Evolutionary conservation across 2,888 invertebrate genomes (phyloP).

Genomic region (Zaprionus lineosus): DNA sequence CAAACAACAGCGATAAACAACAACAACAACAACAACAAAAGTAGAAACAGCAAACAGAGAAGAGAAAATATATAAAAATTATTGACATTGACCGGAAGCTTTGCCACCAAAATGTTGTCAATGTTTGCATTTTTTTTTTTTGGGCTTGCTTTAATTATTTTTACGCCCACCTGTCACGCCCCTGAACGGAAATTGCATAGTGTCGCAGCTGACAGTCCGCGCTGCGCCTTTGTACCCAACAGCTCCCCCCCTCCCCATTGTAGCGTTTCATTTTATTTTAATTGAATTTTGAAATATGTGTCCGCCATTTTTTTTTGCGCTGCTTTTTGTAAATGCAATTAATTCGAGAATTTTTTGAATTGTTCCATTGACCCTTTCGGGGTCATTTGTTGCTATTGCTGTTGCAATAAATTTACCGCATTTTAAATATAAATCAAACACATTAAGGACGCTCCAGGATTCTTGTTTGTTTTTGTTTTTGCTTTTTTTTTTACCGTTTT

Average conservation of each 20-base stretch:
- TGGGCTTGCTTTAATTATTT: conserved; percentile 68
- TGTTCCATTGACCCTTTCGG: conserved; percentile 42
- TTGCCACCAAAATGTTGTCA: no score
- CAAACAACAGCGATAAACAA: not conserved
- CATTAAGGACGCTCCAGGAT: conserved; percentile 49
- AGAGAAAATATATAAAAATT: conserved; percentile 11
- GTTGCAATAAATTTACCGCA: conserved; percentile 57
- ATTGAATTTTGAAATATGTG: conserved; percentile 76
- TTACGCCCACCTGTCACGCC: conserved; percentile 73
- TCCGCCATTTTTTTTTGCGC: conserved; percentile 37
- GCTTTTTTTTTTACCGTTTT: no score
- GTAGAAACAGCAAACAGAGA: not conserved
- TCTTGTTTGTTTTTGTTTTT: no score
- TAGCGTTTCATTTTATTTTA: conserved; percentile 65
- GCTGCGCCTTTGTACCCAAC: no score
- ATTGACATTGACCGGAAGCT: conserved; percentile 39
- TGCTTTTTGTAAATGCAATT: conserved; percentile 63
- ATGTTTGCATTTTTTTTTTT: conserved; percentile 35
- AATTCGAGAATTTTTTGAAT: conserved; percentile 68
- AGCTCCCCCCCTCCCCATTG: not conserved
- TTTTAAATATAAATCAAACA: conserved; percentile 65
- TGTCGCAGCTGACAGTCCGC: conserved; percentile 54
- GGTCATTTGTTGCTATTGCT: conserved; percentile 34
- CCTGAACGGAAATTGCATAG: conserved; percentile 69
- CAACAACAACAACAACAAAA: not conserved